These are phyloP conservation scores for Bombus superbus DNA, from an alignment of 1,140 invertebrate genomes.

Conservation along the genomic window DNA sequence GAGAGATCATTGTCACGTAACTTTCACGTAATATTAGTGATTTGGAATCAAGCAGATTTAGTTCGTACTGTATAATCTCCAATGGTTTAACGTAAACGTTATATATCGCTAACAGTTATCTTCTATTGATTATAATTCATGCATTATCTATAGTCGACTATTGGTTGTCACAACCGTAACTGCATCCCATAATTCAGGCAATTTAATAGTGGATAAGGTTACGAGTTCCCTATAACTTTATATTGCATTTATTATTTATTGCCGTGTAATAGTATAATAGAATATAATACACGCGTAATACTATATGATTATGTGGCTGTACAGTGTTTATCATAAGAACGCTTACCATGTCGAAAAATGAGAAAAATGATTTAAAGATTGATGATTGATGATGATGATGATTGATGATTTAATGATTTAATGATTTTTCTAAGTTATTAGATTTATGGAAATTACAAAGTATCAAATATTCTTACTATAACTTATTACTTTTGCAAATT, in stretches of 20 bases:
- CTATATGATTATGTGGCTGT: background rate
- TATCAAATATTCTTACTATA: no score
- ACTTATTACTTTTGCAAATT: no score
- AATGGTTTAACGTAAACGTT: background rate
- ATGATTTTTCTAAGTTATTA: no score
- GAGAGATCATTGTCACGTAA: background rate
- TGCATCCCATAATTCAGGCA: background rate
- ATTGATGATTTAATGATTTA: no score
- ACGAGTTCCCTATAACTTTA: background rate
- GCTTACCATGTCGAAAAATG: no score
- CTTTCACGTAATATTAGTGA: background rate
- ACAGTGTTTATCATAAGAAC: background rate
- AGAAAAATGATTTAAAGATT: no score
- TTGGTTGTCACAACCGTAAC: background rate
- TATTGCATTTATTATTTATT: background rate
- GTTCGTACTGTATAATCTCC: background rate
- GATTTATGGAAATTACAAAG: no score
- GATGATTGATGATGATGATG: no score
- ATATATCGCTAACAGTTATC: background rate
- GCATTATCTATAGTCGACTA: background rate
- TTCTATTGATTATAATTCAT: slow-evolving; percentile 3
- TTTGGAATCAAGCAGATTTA: background rate
- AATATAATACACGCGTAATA: no score
- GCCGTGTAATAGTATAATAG: background rate
- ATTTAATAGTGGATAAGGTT: background rate